Conservation (phyloP, 2,888 invertebrate genomes). For the Drosophila nigritarsus region DNA sequence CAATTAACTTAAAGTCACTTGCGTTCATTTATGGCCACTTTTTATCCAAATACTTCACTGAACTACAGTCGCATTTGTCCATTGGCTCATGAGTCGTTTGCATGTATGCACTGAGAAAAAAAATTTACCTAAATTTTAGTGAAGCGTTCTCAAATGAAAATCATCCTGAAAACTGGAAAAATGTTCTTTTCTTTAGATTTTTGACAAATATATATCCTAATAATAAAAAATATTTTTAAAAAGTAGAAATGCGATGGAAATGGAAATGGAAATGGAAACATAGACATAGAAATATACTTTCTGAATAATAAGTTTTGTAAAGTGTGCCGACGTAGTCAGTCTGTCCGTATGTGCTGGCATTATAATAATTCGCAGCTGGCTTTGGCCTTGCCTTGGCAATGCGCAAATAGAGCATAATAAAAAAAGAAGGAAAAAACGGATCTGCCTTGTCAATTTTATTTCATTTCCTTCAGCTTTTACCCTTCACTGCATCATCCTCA, state of each 20-base stretch:
- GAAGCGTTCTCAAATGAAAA: neutral
- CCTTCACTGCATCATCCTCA: slow-evolving; percentile 21
- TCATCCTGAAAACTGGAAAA: neutral
- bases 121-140: neutral
- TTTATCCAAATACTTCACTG: slow-evolving; percentile 22
- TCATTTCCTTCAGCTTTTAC: slow-evolving; percentile 34
- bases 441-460: slow-evolving; percentile 64
- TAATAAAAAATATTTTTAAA: too few relatives aligned
- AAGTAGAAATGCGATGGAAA: neutral
- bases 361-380: slow-evolving; percentile 20
- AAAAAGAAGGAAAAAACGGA: slow-evolving; percentile 24
- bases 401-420: slow-evolving; percentile 51
- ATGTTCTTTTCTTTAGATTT: too few relatives aligned
- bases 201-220: too few relatives aligned
- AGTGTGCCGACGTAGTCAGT: neutral
- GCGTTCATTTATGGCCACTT: slow-evolving; percentile 44
- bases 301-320: neutral
- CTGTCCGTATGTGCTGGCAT: slow-evolving; percentile 8
- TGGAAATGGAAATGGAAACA: neutral
- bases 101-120: slow-evolving; percentile 17
- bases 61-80: neutral
- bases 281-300: neutral
- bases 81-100: slow-evolving; percentile 11
- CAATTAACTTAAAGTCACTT: slow-evolving; percentile 39
- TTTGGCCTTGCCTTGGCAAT: slow-evolving; percentile 48